A percentile compares a stretch with the other conserved stretches of the same genome.
Conservation (phyloP, 2,797 vertebrate genomes). For the Rachycentron canadum region DNA sequence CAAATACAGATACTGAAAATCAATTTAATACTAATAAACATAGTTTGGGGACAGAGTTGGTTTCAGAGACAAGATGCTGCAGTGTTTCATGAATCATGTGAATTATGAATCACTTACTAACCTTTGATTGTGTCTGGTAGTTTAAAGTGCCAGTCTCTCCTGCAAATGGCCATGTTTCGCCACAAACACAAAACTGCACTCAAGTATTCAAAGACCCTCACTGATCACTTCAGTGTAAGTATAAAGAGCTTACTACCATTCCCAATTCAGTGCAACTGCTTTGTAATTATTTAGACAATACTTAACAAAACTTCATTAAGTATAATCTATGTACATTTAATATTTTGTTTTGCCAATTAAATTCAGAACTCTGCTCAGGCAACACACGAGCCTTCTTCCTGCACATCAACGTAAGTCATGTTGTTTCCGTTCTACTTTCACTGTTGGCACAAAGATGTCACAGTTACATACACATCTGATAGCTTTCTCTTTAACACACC, state of each 20-base stretch:
- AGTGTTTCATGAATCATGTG: background rate
- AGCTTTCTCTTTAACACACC: background rate
- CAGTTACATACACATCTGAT: background rate
- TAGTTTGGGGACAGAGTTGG: background rate
- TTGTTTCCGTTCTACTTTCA: background rate
- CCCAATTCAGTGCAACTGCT: background rate
- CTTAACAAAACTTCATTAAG: background rate
- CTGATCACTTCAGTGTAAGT: slow-evolving; percentile 92
- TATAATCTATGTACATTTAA: background rate
- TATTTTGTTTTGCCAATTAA: background rate
- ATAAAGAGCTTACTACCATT: background rate
- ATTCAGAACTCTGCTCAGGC: slow-evolving; percentile 85
- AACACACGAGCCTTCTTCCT: slow-evolving; percentile 84
- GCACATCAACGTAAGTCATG: slow-evolving; percentile 87
- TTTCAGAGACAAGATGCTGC: background rate
- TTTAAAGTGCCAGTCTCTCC: slow-evolving; percentile 93
- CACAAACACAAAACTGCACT: slow-evolving; percentile 92
- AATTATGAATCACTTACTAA: background rate
- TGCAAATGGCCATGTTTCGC: slow-evolving; percentile 95
- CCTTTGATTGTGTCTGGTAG: slow-evolving; percentile 75
- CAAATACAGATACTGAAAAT: background rate
- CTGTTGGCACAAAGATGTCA: background rate
- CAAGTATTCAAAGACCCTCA: slow-evolving; percentile 93
- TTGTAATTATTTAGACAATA: background rate
- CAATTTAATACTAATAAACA: background rate